A percentile compares a stretch with the other conserved stretches of the same genome.
Evolutionary conservation across 2,888 invertebrate genomes (phyloP).

Genomic region (Pheosia gnoma): DNA sequence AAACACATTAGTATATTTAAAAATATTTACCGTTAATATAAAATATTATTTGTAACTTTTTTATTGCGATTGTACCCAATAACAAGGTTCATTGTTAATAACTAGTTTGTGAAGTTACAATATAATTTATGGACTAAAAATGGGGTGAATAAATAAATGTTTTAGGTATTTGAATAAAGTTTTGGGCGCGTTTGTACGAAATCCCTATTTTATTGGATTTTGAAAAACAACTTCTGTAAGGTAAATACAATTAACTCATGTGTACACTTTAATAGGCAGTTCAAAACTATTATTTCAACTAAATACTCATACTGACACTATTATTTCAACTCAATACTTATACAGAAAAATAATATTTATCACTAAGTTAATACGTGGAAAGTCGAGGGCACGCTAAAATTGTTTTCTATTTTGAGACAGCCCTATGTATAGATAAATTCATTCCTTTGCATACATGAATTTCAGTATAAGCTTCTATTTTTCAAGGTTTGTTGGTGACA

Average conservation of each 20-base stretch:
- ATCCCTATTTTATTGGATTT: no score
- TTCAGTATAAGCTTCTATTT: conserved; percentile 19
- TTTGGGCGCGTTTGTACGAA: conserved; percentile 12
- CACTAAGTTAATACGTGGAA: not conserved
- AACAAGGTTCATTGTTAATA: no score
- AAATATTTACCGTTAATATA: not conserved
- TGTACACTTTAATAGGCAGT: no score
- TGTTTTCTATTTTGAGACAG: not conserved
- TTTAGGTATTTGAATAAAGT: no score
- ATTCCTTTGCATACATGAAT: conserved; percentile 18
- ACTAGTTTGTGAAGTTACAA: no score
- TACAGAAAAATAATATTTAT: not conserved
- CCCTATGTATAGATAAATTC: not conserved
- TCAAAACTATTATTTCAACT: no score
- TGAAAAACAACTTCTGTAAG: no score
- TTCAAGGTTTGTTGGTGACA: conserved; percentile 38
- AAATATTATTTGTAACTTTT: not conserved
- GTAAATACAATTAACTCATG: no score
- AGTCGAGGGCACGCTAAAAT: not conserved
- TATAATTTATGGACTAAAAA: no score
- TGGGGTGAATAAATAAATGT: no score
- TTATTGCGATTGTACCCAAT: not conserved
- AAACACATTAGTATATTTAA: conserved; percentile 27
- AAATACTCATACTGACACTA: no score
- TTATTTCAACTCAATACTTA: no score